Conservation (phyloP, 2,797 vertebrate genomes). For the Labeo calbasu region DNA sequence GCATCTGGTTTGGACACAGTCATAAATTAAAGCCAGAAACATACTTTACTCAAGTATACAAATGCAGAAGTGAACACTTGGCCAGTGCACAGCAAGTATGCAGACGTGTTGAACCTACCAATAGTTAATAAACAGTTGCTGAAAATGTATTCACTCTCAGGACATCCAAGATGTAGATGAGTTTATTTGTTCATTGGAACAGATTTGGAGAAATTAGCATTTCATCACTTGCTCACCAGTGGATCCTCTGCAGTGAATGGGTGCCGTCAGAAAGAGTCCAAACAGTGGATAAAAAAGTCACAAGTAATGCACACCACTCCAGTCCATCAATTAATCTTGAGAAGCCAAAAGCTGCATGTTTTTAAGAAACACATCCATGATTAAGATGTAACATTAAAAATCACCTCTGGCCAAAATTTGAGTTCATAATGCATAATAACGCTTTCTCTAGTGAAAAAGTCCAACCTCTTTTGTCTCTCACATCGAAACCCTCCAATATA, state of each 20-base stretch:
- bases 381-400: not conserved
- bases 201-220: too few relatives aligned
- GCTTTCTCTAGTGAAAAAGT: not conserved
- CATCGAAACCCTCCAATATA: not conserved
- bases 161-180: not conserved
- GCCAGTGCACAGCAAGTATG: not conserved
- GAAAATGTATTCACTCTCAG: too few relatives aligned
- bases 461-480: not conserved
- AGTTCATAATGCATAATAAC: not conserved
- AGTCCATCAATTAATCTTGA: not conserved
- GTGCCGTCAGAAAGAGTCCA: not conserved
- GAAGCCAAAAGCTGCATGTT: not conserved
- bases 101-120: not conserved
- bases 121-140: not conserved
- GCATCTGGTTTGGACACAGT: slow-evolving; percentile 9
- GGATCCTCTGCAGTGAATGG: not conserved
- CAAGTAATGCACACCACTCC: not conserved
- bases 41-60: not conserved
- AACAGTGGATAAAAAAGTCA: not conserved
- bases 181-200: too few relatives aligned
- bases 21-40: not conserved
- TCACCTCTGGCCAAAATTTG: not conserved
- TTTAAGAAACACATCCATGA: not conserved
- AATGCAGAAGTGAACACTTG: not conserved
- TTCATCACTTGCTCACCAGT: not conserved